Conservation (phyloP, 2,113 vertebrate species). For the Ramphastos sulfuratus region DNA sequence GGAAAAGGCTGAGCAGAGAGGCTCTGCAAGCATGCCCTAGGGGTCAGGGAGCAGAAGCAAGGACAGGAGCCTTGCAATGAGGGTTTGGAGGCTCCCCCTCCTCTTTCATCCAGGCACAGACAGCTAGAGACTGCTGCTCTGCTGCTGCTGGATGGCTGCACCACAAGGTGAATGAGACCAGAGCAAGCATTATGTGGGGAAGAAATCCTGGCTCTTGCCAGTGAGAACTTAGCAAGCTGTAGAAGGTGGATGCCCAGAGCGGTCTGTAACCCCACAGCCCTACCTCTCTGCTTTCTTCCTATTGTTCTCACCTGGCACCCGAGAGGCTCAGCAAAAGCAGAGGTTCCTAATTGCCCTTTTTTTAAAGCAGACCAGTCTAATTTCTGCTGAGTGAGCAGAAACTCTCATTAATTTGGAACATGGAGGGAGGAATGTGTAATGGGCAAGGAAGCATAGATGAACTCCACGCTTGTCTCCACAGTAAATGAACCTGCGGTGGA, state of each 20-base stretch:
- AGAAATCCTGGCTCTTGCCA: neutral
- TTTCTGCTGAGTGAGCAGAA: slow-evolving; percentile 40
- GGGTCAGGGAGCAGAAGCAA: neutral
- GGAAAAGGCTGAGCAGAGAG: neutral
- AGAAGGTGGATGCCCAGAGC: neutral
- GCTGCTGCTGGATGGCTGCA: neutral
- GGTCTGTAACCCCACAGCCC: neutral
- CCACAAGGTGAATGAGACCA: neutral
- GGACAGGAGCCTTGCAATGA: neutral
- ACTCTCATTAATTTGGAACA: neutral
- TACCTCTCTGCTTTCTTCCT: neutral
- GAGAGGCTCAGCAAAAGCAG: neutral
- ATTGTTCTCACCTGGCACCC: neutral
- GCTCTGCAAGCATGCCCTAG: neutral
- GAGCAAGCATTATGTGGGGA: neutral
- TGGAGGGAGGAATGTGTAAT: neutral
- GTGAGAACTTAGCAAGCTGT: neutral
- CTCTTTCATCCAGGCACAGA: neutral
- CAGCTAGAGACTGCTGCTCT: neutral
- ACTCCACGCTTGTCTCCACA: neutral
- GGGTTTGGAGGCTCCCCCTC: neutral
- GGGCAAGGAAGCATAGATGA: neutral
- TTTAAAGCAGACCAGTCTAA: neutral
- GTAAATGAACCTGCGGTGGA: neutral
- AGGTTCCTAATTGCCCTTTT: neutral